Evolutionary conservation across 2,113 vertebrate genomes (phyloP), one percentile per base, ranked within the genome.

Genomic region (Daboia siamensis): DNA sequence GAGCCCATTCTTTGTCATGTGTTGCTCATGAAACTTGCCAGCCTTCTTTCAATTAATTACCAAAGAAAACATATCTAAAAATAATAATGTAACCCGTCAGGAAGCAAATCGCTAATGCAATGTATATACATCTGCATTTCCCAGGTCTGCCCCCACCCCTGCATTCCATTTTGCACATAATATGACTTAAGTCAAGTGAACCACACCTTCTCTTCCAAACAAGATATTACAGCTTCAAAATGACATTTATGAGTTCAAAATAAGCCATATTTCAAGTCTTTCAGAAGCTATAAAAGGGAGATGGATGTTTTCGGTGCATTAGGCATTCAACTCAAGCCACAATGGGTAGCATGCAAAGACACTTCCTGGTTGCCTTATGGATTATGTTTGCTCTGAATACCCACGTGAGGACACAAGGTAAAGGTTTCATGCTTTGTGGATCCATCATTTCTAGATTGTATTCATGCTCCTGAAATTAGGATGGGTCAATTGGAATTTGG

Each of bases 271-370:
- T 92, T 84, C 91, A 85, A 86, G 55, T 86, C 33, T n/a, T 51
- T 85, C 55, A 20, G 26, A 92, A 92, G 88, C 69, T 92, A 89
- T 92, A 92, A 89, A 92, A 92, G 74, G 54, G 6, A 59, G 87
- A 85, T 85, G 88, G 44, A 11, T 59, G 7, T 89, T 52, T n/a
- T 61, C 74, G 52, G 29, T 26, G 5, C 26, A 85, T 61, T n/a
- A 44, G 26, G 51, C 29, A 4, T 29, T 74, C 55, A 57, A 9
- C 24, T 39, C n/a, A 56, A 57, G 17, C 87, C 54, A 26, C 15
- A 23, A 90, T 85, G 88, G 55, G 51, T 51, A 29, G 91, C 51
- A 84, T 51, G 51, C 29, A 54, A 55, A 52, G 8, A 17, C 48
- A n/a, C 24, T 2, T 55, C 29, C 3, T 80, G 44, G 11, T n/a